Evolutionary conservation across 2,113 vertebrate genomes (phyloP).

Genomic region (Dryoscopus gambensis): DNA sequence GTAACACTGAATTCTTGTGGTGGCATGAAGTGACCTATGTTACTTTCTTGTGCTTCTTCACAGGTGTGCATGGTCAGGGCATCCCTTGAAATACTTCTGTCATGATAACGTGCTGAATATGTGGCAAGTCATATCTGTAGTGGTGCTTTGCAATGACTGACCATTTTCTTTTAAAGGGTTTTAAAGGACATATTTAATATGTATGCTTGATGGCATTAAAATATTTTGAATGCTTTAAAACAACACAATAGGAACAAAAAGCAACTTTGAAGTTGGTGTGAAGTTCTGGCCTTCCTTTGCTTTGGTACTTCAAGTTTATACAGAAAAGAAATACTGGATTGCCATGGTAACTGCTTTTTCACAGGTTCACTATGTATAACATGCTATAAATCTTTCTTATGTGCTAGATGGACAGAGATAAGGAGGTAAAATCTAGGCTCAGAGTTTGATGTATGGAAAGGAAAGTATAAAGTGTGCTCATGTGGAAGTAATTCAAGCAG

Average conservation of each 20-base stretch:
- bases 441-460: not conserved
- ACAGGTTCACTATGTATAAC: constrained; percentile 29
- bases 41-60: not conserved
- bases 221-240: not conserved
- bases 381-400: constrained; percentile 50
- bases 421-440: constrained; percentile 44
- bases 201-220: not conserved
- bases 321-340: constrained; percentile 53
- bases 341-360: constrained; percentile 55
- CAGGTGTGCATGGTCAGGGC: not conserved
- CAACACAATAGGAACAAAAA: not conserved
- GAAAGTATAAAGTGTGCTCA: not conserved
- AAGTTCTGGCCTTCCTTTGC: not conserved
- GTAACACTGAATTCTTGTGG: not conserved
- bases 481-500: not conserved
- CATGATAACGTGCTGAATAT: accelerated
- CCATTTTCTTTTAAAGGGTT: not conserved
- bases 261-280: constrained; percentile 5
- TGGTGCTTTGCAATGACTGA: not conserved
- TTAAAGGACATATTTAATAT: not conserved
- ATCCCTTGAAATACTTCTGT: not conserved
- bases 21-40: not conserved
- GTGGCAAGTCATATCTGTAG: not conserved
- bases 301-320: constrained; percentile 15
- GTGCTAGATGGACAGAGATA: constrained; percentile 40